A percentile compares a stretch with the other conserved stretches of the same genome.
Conservation (phyloP, 2,113 vertebrate genomes). For the Phaetusa simplex region DNA sequence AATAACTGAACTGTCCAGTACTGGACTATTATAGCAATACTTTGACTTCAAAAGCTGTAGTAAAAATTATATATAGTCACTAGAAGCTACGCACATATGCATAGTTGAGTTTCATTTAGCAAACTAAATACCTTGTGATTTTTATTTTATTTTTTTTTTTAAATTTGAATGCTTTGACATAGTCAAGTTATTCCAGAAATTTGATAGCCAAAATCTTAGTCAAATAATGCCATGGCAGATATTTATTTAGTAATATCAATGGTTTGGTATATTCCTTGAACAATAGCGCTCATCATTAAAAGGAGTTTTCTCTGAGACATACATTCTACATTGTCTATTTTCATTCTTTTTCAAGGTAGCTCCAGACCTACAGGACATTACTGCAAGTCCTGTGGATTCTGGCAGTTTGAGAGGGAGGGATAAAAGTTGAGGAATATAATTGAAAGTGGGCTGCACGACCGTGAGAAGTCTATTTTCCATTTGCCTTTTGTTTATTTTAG, state of each 20-base stretch:
- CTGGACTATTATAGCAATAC: not conserved
- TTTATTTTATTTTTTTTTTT: not conserved
- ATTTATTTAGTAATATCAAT: not conserved
- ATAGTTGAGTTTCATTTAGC: not conserved
- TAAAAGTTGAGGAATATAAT: not conserved
- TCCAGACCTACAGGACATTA: not conserved
- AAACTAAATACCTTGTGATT: not conserved
- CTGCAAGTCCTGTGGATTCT: not conserved
- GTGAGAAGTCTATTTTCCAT: not conserved
- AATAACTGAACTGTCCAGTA: constrained; percentile 1
- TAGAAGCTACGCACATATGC: not conserved
- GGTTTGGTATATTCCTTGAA: not conserved
- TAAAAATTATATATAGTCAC: constrained; percentile 8
- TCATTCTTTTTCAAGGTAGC: not conserved
- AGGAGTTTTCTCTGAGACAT: not conserved
- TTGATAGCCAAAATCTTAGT: not conserved
- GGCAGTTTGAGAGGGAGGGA: not conserved
- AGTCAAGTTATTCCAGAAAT: not conserved
- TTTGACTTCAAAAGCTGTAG: not conserved
- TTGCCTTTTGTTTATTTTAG: not conserved
- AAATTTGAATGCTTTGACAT: not conserved
- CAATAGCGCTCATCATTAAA: not conserved
- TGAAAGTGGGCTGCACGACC: not conserved
- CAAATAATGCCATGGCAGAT: not conserved
- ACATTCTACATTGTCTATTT: not conserved